Base-by-base conservation (phyloP, 2,888 invertebrate species). In the Cylloceria caligata region DNA sequence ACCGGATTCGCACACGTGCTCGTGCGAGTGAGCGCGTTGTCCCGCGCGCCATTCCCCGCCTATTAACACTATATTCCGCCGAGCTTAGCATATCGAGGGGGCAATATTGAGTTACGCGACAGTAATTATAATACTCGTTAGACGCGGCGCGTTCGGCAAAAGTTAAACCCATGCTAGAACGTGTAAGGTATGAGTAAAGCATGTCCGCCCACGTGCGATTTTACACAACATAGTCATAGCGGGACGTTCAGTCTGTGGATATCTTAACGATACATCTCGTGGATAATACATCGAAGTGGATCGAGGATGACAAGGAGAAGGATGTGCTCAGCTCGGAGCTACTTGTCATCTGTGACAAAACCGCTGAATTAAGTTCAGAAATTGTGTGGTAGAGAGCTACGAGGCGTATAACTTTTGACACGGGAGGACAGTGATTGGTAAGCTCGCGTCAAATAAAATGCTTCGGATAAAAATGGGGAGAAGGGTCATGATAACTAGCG, bases 81-180 rank as follows among this genome's bases (percentile, higher is more conserved):
- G 71, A 81, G 83, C 83, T 83, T 85, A 83, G 85, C 82, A 83
- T 82, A 86, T 85, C 85, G 78, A 83, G 82, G 74, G 86, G 83
- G 89, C 90, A 88, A 90, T 91, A 91, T 91, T 91, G 90, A 90
- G 90, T 91, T 91, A 91, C 88, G 88, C 88, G 89, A 91, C 90
- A 91, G 90, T 90, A 91, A 92, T 91, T 92, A 91, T 92, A 91
- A 92, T 91, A 91, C 90, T 92, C 90, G 90, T 91, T 91, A 91
- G 91, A 91, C 90, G 88, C 72, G 79, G 75, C 82, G 88, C 89
- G 89, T 89, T 89, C 42, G 47, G 88, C 90, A 85, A 89, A 89
- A 90, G 88, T 86, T 87, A 84, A 52, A 52, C 52, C 52, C 52
- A 52, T 24, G 24, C 21, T 52, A 13, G 52, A 3, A 13, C 11